Base-by-base conservation (phyloP, 1,140 invertebrate species). In the Pachypeltis micranthus region DNA sequence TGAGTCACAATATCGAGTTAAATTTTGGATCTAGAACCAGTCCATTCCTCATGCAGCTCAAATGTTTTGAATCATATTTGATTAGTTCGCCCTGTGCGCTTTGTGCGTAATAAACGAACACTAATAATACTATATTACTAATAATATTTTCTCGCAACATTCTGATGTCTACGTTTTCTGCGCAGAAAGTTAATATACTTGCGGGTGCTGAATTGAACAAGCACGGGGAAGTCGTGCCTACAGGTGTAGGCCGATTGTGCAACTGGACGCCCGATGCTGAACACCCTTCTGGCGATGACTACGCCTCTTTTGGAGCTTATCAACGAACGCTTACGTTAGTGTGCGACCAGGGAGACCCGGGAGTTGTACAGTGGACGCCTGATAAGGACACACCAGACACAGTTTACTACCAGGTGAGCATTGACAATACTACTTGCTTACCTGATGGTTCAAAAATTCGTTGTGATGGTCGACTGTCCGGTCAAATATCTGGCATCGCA, bases 321-420 rank as follows among this genome's bases (percentile, higher is more conserved):
- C 91, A 94, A 71, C 78, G 90, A 44, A 88, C 86, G 0, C 72
- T 96, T 2, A 85, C 84, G 7, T 78, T 94, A 0, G 80, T 85
- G 51, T 96, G 92, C 71, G 88, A 93, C 67, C 77, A 79, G 29
- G 91, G 91, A 1, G 83, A 88, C 67, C 89, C 93, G 0, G 91
- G 88, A 1, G 77, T 91, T 3, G 82, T 97, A 21, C 81, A 84
- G 65, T 96, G 91, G 88, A 92, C 84, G 1, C 92, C 92, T 0
- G 89, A 93, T 74, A 75, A 80, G 56, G 81, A 88, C 65, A 95
- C 91, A 1, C 92, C 93, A 0, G 87, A 94, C 72, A 88, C 87
- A 23, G 88, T 96, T 28, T 96, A 93, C 73, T 96, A 95, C 76
- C 91, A 93, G 79, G 88, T 90, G 12, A 10, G 47, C 21, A 14